Evolutionary conservation across 2,797 vertebrate species (phyloP).

Genomic region (Chromobotia macracanthus): DNA sequence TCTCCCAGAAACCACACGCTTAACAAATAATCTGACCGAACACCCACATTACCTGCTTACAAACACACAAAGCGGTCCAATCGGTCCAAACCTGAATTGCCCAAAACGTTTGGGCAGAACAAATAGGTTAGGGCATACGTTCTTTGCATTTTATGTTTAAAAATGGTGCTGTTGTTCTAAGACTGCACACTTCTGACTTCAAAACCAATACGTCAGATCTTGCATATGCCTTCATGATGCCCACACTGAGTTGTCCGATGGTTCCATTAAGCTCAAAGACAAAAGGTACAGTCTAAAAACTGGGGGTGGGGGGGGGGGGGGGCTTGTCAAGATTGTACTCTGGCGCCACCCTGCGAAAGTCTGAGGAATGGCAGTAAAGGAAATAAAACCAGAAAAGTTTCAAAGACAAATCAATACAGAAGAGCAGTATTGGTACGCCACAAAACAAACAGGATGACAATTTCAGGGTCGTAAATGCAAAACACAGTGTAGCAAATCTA

Average conservation of each 20-base stretch:
- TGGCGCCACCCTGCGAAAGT: constrained; percentile 80
- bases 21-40: constrained; percentile 84
- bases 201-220: constrained; percentile 36
- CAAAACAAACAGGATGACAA: too few relatives aligned
- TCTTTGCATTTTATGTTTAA: too few relatives aligned
- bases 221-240: constrained; percentile 62
- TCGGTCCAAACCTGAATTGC: too few relatives aligned
- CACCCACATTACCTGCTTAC: constrained; percentile 77
- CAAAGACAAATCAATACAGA: too few relatives aligned
- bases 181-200: too few relatives aligned
- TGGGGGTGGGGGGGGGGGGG: too few relatives aligned
- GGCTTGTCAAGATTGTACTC: constrained; percentile 28
- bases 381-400: background rate
- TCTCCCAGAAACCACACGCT: constrained; percentile 77
- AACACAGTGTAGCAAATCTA: too few relatives aligned
- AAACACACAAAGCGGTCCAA: background rate
- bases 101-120: too few relatives aligned
- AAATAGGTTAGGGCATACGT: too few relatives aligned
- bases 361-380: constrained; percentile 72
- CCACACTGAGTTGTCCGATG: constrained; percentile 79
- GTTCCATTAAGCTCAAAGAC: constrained; percentile 77
- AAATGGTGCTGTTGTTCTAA: background rate
- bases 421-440: too few relatives aligned
- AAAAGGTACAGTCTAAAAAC: constrained; percentile 57
- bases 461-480: too few relatives aligned